These are phyloP conservation scores for Cherax destructor DNA, from an alignment of 1,140 invertebrate species.

Conservation along the genomic window DNA sequence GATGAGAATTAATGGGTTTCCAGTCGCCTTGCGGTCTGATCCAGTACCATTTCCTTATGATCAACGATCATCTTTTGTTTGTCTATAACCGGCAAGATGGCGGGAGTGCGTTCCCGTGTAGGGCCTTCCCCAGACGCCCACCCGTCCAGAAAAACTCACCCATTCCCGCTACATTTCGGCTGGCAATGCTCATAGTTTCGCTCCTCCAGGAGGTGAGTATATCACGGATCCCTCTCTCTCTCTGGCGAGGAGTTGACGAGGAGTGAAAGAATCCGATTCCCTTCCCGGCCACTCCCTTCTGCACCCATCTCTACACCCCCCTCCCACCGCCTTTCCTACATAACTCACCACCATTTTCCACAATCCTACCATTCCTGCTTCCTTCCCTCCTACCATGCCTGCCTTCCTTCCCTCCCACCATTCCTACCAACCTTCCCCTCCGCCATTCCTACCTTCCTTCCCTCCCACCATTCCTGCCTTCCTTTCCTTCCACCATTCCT, in stretches of 20 bases:
- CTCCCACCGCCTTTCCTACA: no score
- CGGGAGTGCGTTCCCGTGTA: constrained; percentile 28
- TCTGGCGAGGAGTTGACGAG: not conserved
- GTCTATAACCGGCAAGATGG: constrained; percentile 40
- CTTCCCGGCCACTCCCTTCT: not conserved
- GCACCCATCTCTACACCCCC: no score
- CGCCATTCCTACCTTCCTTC: no score
- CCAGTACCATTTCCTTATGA: constrained; percentile 6
- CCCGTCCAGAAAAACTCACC: not conserved
- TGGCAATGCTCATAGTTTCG: not conserved
- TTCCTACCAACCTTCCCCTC: no score
- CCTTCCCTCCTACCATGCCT: no score
- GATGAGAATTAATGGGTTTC: constrained; percentile 27
- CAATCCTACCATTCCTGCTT: no score
- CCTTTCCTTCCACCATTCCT: no score
- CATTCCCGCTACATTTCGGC: not conserved
- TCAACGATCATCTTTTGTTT: constrained; percentile 17
- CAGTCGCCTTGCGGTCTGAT: not conserved
- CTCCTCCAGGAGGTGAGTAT: not conserved
- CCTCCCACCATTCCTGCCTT: constrained; percentile 18
- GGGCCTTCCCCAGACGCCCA: not conserved
- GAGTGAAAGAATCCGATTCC: not conserved
- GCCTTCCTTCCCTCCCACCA: not conserved
- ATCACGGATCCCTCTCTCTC: not conserved
- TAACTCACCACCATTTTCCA: no score